Evolutionary conservation across 92 coral and sea anemone species (phyloP).

Genomic region (Phenganax subtilis): DNA sequence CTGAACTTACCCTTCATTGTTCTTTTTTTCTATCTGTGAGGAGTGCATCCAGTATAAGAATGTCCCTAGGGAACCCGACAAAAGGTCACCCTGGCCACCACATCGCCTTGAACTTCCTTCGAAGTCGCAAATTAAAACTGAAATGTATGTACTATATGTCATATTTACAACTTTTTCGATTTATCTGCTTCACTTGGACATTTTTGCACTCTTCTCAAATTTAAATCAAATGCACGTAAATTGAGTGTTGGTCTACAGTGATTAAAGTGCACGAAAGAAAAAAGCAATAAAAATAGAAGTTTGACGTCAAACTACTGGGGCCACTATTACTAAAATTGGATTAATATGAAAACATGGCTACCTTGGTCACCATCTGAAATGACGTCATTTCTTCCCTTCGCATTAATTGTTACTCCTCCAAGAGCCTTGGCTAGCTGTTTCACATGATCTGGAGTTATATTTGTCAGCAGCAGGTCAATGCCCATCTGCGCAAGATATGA

Average conservation of each 20-base stretch:
- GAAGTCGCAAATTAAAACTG: constrained; percentile 66
- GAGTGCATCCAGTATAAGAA: constrained; percentile 77
- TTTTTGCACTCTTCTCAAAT: too few species aligned
- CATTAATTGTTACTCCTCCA: constrained; percentile 82
- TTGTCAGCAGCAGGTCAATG: neutral
- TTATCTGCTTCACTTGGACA: too few species aligned
- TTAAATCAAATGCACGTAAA: too few species aligned
- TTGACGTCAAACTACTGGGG: too few species aligned
- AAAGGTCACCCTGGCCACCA: constrained; percentile 92
- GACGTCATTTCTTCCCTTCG: constrained; percentile 75
- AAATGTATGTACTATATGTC: neutral
- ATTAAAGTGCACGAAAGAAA: too few species aligned
- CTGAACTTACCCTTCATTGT: constrained; percentile 12
- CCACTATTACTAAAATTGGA: too few species aligned
- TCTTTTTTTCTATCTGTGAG: neutral
- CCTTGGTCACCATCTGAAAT: constrained; percentile 90
- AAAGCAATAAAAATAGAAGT: too few species aligned
- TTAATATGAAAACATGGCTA: constrained; percentile 16
- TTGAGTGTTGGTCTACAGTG: too few species aligned
- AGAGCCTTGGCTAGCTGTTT: constrained; percentile 64
- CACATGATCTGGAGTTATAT: constrained; percentile 54
- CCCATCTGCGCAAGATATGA: neutral
- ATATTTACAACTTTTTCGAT: too few species aligned
- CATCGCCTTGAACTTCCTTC: constrained; percentile 88
- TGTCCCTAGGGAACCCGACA: constrained; percentile 88